Base-by-base conservation (phyloP, 2,888 invertebrate species). In the Drosophila rellima region DNA sequence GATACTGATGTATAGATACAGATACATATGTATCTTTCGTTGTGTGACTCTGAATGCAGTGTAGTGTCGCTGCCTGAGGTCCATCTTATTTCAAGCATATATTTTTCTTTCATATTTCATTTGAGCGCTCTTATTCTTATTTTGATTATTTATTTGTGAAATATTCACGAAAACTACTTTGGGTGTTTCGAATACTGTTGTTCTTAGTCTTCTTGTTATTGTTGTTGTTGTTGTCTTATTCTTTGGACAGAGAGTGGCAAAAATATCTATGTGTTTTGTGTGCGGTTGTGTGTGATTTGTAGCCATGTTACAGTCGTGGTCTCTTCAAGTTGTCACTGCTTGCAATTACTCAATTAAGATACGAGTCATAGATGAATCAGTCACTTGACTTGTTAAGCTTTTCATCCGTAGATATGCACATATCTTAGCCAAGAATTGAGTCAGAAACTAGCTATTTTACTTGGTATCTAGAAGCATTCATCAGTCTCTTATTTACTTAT, bases 21-120 rank as follows among this genome's bases (percentile, higher is more conserved):
- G 6, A 33, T 52, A 42, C 57, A 42, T 54, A 26, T 63, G 42
- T 48, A 76, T 80, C 70, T 75, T 59, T 70, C 68, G 57, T 54
- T 62, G 70, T 64, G 65, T 79, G 63, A 61, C 83, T 75, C 69
- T 61, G 63, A 54, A 62, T 73, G 73, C 73, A 73, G 57, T 59
- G 33, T 18, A 4, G 37, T 50, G 2, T 5, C 54, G 37, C 37
- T 47, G 71, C 54, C 65, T 52, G 35, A 55, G 59, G 78, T 87
- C 89, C 86, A 84, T 88, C 80, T 78, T 67, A 59, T 60, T 82
- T 70, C 79, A 74, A 70, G 69, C 74, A 78, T 84, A 71, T 63
- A 35, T 29, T 47, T 13, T 44, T 74, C 60, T 73, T 76, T 80
- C 80, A 80, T 76, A 80, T 76, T 77, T 80, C 66, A 76, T 80